phyloP scores from a whole-genome alignment of 92 coral and sea anemone genomes.

The Phymanthus crucifer region DNA sequence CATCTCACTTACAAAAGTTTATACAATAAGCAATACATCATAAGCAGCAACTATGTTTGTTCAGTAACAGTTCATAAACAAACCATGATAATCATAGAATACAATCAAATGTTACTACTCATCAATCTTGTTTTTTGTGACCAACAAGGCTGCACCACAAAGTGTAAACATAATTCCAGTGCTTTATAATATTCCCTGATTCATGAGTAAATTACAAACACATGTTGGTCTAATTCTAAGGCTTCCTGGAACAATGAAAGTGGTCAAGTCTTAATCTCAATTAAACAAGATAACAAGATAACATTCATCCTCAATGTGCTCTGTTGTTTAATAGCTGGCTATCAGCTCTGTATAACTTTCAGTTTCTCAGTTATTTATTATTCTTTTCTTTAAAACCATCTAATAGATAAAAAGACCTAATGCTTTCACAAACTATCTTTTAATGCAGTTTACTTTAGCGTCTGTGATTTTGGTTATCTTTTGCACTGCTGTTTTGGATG shows the following conservation, averaged over 20 bases:
- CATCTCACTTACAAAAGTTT: too few relatives aligned
- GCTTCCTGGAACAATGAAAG: slow-evolving; percentile 5
- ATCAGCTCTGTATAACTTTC: neutral
- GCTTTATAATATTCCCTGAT: neutral
- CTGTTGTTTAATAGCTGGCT: neutral
- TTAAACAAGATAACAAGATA: neutral
- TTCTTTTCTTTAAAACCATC: neutral
- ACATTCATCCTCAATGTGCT: neutral
- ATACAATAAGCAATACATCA: too few relatives aligned
- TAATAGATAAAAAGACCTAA: neutral
- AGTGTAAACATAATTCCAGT: neutral
- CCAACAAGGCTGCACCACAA: neutral
- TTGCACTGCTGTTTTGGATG: neutral
- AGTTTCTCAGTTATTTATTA: neutral
- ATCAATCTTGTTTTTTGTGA: too few relatives aligned
- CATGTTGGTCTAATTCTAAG: neutral
- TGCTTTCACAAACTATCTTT: neutral
- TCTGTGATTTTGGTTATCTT: neutral
- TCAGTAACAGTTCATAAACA: too few relatives aligned
- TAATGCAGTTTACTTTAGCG: neutral
- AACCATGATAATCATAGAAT: too few relatives aligned
- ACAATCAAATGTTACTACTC: too few relatives aligned
- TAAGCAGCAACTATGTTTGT: too few relatives aligned
- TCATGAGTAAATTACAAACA: neutral
- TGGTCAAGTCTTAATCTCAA: neutral